A percentile compares a stretch with the other conserved stretches of the same genome.
phyloP scores from a whole-genome alignment of 2,888 invertebrate genomes.

The Sinodicranocentrus sp. region DNA sequence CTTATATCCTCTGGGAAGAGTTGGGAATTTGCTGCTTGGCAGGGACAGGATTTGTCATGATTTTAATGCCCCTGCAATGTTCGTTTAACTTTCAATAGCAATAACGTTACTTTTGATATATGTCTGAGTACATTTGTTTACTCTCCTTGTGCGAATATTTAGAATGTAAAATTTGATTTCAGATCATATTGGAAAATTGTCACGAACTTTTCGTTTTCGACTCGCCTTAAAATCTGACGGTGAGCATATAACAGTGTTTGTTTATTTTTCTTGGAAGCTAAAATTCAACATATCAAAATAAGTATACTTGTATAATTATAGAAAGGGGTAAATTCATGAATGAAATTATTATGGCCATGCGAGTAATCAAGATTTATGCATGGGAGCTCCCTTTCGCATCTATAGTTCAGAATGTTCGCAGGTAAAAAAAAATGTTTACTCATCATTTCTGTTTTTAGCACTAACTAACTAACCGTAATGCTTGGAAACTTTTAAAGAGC shows the following conservation, averaged over 20 bases:
- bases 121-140: too few species aligned
- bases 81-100: conserved; percentile 66
- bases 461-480: neutral
- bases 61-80: conserved; percentile 92
- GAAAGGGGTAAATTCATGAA: conserved; percentile 95
- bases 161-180: neutral
- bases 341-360: conserved; percentile 95
- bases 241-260: too few species aligned
- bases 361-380: conserved; percentile 86
- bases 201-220: conserved; percentile 83
- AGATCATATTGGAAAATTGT: conserved; percentile 79
- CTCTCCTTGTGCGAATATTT: neutral
- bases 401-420: conserved; percentile 86
- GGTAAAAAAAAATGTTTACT: too few species aligned
- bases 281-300: too few species aligned
- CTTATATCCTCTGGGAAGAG: conserved; percentile 88
- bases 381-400: conserved; percentile 90
- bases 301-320: too few species aligned
- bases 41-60: conserved; percentile 88
- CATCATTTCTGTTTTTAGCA: neutral
- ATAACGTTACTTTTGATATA: neutral
- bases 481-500: neutral
- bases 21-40: conserved; percentile 86
- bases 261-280: too few species aligned
- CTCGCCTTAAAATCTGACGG: conserved; percentile 91